Percentiles rank a stretch among this genome's conserved stretches.
These are phyloP conservation scores for Helogale parvula DNA, from an alignment of 2,113 vertebrate genomes.

Conservation along the genomic window DNA sequence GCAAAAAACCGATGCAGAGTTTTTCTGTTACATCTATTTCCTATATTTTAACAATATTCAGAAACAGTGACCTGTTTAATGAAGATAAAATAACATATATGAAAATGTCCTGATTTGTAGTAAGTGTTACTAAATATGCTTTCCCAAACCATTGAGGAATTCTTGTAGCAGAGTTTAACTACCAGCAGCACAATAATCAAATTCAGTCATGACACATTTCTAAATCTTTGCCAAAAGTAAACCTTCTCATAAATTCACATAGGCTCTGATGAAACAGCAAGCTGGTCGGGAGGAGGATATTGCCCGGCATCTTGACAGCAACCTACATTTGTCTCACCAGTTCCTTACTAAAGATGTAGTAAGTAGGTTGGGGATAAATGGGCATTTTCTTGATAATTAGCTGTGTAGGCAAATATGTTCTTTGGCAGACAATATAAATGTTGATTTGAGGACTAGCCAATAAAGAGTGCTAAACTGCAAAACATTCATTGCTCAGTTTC, in stretches of 20 bases:
- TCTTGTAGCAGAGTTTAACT: not conserved
- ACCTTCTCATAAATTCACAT: not conserved
- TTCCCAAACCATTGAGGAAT: slow-evolving; percentile 42
- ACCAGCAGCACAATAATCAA: slow-evolving; percentile 19
- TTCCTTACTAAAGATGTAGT: not conserved
- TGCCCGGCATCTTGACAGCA: not conserved
- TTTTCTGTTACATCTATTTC: slow-evolving; percentile 31
- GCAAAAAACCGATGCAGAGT: not conserved
- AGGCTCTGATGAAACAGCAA: not conserved
- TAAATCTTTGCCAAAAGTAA: slow-evolving; percentile 51
- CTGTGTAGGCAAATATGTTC: not conserved
- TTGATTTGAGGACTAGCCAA: slow-evolving; percentile 61
- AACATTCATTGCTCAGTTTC: slow-evolving; percentile 51
- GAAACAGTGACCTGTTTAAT: slow-evolving; percentile 63
- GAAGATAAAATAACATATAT: slow-evolving; percentile 57
- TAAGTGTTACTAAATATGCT: slow-evolving; percentile 39
- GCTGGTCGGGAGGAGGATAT: not conserved
- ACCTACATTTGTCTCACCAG: rapidly evolving
- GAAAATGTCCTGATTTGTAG: slow-evolving; percentile 39
- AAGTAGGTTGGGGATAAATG: not conserved
- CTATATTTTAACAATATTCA: slow-evolving; percentile 34
- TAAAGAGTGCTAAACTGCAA: not conserved
- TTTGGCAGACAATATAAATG: slow-evolving; percentile 46
- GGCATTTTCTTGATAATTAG: slow-evolving; percentile 37
- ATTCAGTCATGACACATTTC: slow-evolving; percentile 39